Percentiles rank a stretch among this genome's conserved stretches.
These are phyloP conservation scores for Enteromius fasciolatus DNA, from an alignment of 2,797 vertebrate species.

Conservation along the genomic window DNA sequence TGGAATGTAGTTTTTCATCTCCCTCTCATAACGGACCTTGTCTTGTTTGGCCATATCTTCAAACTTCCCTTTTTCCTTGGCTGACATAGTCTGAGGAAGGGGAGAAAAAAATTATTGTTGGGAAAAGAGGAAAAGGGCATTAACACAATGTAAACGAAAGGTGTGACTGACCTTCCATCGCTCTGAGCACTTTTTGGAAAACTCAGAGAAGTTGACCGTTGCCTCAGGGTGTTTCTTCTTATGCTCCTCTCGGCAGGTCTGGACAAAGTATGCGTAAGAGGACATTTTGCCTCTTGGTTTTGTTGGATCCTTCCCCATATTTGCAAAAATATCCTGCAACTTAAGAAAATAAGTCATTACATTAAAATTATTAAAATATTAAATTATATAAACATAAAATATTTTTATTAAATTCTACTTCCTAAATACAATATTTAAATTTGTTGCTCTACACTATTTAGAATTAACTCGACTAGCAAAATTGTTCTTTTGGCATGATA, in stretches of 20 bases:
- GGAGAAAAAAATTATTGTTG: not conserved
- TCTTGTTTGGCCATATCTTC: constrained; percentile 95
- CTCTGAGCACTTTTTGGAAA: constrained; percentile 99
- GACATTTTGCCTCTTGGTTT: constrained; percentile 99
- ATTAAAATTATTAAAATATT: not conserved
- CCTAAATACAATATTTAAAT: not conserved
- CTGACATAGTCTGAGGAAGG: constrained; percentile 87
- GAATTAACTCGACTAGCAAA: not conserved
- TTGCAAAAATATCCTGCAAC: constrained; percentile 58
- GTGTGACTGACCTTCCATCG: constrained; percentile 90
- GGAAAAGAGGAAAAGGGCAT: not conserved
- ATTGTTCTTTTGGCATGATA: not conserved
- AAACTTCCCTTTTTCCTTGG: constrained; percentile 96
- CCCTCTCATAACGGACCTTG: constrained; percentile 95
- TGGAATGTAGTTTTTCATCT: constrained; percentile 96
- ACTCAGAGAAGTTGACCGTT: constrained; percentile 97
- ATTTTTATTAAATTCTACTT: not conserved
- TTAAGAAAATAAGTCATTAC: not conserved
- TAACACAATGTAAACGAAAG: not conserved
- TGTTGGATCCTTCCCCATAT: constrained; percentile 92
- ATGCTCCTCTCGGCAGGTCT: constrained; percentile 97
- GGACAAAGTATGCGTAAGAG: constrained; percentile 98
- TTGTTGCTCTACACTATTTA: not conserved
- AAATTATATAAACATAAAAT: too few relatives aligned
- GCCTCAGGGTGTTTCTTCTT: constrained; percentile 99